Evolutionary conservation across 2,888 invertebrate genomes (phyloP).

Genomic region (Latrodectus elegans): DNA sequence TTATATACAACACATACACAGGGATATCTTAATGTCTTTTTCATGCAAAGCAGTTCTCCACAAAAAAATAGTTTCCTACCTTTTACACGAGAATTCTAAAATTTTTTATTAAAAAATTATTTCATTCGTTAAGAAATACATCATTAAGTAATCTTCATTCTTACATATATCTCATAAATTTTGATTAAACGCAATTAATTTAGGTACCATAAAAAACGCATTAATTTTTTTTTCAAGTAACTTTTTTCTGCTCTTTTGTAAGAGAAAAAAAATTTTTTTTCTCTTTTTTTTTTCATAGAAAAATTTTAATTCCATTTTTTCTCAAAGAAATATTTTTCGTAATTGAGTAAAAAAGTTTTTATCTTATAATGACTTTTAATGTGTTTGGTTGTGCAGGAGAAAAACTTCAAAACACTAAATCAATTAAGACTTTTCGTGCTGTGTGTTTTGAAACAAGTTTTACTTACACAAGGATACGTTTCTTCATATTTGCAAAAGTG

Average conservation of each 20-base stretch:
- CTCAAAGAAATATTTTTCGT: constrained; percentile 27
- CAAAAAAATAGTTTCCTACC: constrained; percentile 4
- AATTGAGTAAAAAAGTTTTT: constrained; percentile 36
- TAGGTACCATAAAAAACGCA: constrained; percentile 36
- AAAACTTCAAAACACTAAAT: neutral
- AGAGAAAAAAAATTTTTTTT: constrained; percentile 12
- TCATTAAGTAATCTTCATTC: constrained; percentile 68
- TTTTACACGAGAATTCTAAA: constrained; percentile 10
- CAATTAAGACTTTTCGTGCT: neutral
- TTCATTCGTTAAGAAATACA: constrained; percentile 36
- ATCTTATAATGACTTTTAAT: constrained; percentile 53
- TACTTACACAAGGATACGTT: no score
- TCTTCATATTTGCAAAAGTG: no score
- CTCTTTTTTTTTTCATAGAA: constrained; percentile 7
- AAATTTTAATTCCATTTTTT: constrained; percentile 37
- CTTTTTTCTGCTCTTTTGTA: constrained; percentile 8
- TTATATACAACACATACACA: constrained; percentile 32
- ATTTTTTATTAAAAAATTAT: constrained; percentile 20
- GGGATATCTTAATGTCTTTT: constrained; percentile 58
- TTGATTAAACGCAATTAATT: constrained; percentile 69
- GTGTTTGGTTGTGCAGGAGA: neutral
- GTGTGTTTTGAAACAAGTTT: neutral
- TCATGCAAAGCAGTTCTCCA: constrained; percentile 48
- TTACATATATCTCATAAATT: constrained; percentile 67
- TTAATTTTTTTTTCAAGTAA: constrained; percentile 61